Base-by-base conservation (phyloP, 2,113 vertebrate species). In the Lutjanus erythropterus region DNA sequence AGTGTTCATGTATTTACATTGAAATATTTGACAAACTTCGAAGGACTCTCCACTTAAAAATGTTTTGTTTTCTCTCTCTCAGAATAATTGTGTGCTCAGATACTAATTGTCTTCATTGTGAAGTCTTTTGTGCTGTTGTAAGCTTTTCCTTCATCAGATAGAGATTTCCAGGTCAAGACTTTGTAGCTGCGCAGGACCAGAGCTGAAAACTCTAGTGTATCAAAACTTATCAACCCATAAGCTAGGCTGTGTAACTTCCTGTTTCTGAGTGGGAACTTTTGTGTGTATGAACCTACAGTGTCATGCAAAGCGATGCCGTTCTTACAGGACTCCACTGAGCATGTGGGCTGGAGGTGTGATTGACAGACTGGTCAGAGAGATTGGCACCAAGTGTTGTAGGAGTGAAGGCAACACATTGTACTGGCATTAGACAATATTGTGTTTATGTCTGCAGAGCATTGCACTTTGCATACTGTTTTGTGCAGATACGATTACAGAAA, bases 191-290 rank as follows among this genome's bases (percentile, higher is more conserved):
- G 0, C 3, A 5, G 55, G 18, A 47, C 50, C 25, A 75, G 47
- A 41, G 10, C 9, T 23, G 61, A 71, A 83, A 82, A 71, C 49
- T 64, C 71, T 35, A 61, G 59, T 19, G 27, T 50, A 55, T 77
- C 47, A 76, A 9, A 61, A 42, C 16, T 21, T 42, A 41, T 21
- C 16, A 31, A 31, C 31, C 1, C 23, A 25, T 27, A 61, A 23
- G 25, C 6, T 0, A 49, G 11, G 25, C 72, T 49, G 42, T 42
- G 2, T 60, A 7, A 69, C 81, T 82, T 85, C 71, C 62, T 77
- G 64, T 83, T 55, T 75, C 19, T 60, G 59, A 25, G 56, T 67
- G 67, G 33, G 37, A 76, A 64, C 59, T 33, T 61, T 53, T 37
- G 4, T 18, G 6, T 61, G 27, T 66, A 16, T 53, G 33, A 25